A percentile compares a stretch with the other conserved stretches of the same genome.
phyloP scores from a whole-genome alignment of 2,888 invertebrate species.

The Reticulitermes lucifugus region DNA sequence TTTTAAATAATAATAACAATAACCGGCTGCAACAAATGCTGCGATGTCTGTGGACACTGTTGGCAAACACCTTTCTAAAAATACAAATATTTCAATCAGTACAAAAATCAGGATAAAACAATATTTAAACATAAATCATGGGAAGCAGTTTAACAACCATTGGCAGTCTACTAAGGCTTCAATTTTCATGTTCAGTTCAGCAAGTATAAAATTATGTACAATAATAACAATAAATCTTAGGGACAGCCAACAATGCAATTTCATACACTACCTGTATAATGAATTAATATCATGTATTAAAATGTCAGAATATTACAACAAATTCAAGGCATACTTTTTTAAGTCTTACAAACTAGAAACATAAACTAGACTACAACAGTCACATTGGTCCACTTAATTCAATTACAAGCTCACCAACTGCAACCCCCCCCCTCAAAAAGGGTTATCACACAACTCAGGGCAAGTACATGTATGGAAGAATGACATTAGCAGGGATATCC shows the following conservation, averaged over 20 bases:
- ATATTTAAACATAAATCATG: not conserved
- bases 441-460: not conserved
- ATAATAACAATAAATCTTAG: slow-evolving; percentile 8
- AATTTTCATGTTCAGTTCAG: not conserved
- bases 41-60: no score
- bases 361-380: not conserved
- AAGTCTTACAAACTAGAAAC: not conserved
- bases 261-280: not conserved
- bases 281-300: not conserved
- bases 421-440: no score
- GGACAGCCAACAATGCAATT: slow-evolving; percentile 26
- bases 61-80: no score
- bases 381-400: not conserved
- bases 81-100: no score
- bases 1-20: no score
- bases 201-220: not conserved
- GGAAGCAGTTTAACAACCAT: not conserved
- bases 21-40: no score
- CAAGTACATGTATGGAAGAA: no score
- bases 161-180: not conserved
- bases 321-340: not conserved
- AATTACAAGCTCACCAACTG: not conserved
- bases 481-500: no score
- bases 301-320: not conserved
- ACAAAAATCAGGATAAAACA: no score